phyloP scores from a whole-genome alignment of 2,113 vertebrate genomes.

The Rafetus swinhoei region DNA sequence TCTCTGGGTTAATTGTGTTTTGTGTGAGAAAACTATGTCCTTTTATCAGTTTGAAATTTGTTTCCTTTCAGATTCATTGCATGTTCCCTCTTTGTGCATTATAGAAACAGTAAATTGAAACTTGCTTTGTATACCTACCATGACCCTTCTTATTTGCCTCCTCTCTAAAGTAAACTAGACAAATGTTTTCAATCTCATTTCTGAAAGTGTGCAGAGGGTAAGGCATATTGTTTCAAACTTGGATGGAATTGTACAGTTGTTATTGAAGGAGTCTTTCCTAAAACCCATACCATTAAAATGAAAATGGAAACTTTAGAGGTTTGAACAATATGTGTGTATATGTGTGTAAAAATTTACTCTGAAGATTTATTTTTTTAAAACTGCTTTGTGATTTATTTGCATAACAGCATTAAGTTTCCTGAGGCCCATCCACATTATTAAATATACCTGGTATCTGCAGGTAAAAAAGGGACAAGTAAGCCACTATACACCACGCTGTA shows the following conservation, averaged over 20 bases:
- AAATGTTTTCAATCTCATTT: not conserved
- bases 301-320: not conserved
- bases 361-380: not conserved
- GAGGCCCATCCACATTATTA: conserved; percentile 5
- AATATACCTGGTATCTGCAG: conserved; percentile 37
- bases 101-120: not conserved
- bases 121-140: not conserved
- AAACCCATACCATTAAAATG: conserved; percentile 7
- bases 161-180: not conserved
- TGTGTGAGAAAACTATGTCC: not conserved
- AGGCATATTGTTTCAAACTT: not conserved
- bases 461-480: conserved; percentile 35
- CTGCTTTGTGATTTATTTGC: conserved; percentile 17
- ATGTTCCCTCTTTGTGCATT: not conserved
- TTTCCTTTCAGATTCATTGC: not conserved
- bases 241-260: not conserved
- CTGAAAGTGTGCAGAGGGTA: not conserved
- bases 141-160: not conserved
- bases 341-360: not conserved
- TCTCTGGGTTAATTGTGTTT: not conserved
- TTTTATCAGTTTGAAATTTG: not conserved
- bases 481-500: not conserved
- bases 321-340: not conserved
- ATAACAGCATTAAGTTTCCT: not conserved
- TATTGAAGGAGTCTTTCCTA: conserved; percentile 7